phyloP scores from a whole-genome alignment of 2,797 vertebrate species.

The Remorina albescens region DNA sequence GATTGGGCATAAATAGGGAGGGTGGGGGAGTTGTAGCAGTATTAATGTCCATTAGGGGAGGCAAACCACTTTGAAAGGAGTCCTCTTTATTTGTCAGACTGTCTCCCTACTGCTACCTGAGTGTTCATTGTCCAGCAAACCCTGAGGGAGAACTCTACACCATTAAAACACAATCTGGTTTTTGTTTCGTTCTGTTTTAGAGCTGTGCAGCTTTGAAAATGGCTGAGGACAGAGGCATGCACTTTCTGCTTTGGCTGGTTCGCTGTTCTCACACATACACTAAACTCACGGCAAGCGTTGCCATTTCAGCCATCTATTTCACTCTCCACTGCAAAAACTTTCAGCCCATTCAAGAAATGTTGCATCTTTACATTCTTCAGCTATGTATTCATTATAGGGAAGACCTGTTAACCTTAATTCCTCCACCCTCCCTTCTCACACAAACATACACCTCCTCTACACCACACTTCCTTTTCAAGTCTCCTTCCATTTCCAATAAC shows the following conservation, averaged over 20 bases:
- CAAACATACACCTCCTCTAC: constrained; percentile 61
- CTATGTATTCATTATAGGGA: constrained; percentile 5
- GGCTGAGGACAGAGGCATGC: not conserved
- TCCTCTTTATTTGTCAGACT: constrained; percentile 55
- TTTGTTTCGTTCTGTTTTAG: constrained; percentile 17
- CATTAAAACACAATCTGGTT: constrained; percentile 36
- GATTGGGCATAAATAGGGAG: constrained; percentile 63
- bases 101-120: constrained; percentile 13
- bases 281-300: constrained; percentile 1
- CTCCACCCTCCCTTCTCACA: constrained; percentile 50
- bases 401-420: constrained; percentile 55
- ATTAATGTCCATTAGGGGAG: constrained; percentile 83
- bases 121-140: constrained; percentile 13
- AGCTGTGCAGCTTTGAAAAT: constrained; percentile 9
- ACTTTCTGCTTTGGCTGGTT: constrained; percentile 1
- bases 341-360: constrained; percentile 18
- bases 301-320: not conserved
- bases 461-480: constrained; percentile 59
- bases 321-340: constrained; percentile 31
- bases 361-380: constrained; percentile 41
- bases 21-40: constrained; percentile 65
- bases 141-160: constrained; percentile 13
- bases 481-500: constrained; percentile 71
- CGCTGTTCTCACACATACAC: too few species aligned
- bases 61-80: constrained; percentile 79